Percentiles rank a stretch among this genome's conserved stretches.
These are phyloP conservation scores for Apis cerana DNA, from an alignment of 1,140 invertebrate species.

Conservation along the genomic window DNA sequence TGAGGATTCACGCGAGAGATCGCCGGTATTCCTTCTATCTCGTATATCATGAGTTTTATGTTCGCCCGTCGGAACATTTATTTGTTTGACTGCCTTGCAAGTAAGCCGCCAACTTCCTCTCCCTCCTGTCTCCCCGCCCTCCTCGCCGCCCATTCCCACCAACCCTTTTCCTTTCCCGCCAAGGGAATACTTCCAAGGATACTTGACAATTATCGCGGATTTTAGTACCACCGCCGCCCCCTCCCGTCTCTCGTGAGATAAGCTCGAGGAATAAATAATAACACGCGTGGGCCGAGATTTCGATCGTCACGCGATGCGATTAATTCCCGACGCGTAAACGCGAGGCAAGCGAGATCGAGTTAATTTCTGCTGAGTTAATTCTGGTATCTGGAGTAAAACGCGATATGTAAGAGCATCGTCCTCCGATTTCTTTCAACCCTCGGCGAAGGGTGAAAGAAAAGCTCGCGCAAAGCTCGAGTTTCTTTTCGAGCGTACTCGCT, in stretches of 20 bases:
- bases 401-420: background rate
- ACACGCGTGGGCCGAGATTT: slow-evolving; percentile 22
- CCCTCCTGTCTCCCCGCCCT: background rate
- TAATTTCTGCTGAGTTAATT: slow-evolving; percentile 13
- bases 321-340: slow-evolving; percentile 26
- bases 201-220: slow-evolving; percentile 40
- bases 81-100: slow-evolving; percentile 63
- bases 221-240: slow-evolving; percentile 18
- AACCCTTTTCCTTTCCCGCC: too few relatives aligned
- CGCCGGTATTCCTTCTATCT: slow-evolving; percentile 66
- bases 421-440: background rate
- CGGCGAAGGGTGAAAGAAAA: background rate
- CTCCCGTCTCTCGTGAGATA: slow-evolving; percentile 20
- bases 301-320: slow-evolving; percentile 50
- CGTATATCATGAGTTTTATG: slow-evolving; percentile 70
- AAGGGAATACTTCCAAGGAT: background rate
- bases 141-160: too few relatives aligned
- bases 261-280: slow-evolving; percentile 43
- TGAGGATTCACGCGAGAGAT: slow-evolving; percentile 68
- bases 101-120: slow-evolving; percentile 52
- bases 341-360: background rate
- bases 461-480: background rate
- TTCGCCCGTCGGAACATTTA: slow-evolving; percentile 68
- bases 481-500: background rate
- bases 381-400: background rate